phyloP scores from a whole-genome alignment of 2,113 vertebrate species.

The Ahaetulla prasina region DNA sequence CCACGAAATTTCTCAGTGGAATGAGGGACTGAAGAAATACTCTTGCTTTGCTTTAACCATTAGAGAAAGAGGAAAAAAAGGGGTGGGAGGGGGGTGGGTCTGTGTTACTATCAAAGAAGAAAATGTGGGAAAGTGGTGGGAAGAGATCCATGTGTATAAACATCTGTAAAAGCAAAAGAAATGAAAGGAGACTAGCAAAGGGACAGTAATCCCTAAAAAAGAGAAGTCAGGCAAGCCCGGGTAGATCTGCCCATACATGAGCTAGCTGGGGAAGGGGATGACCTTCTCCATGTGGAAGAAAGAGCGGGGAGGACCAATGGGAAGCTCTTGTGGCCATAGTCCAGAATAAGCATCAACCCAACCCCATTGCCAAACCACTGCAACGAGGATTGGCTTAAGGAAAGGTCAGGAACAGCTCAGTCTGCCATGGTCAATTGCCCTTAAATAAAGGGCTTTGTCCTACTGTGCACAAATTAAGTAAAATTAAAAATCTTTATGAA shows the following conservation, averaged over 20 bases:
- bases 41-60: background rate
- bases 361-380: background rate
- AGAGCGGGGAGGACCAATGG: background rate
- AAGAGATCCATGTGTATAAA: background rate
- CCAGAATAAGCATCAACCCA: background rate
- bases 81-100: too few species aligned
- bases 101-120: background rate
- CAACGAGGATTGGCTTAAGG: background rate
- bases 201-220: background rate
- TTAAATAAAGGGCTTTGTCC: background rate
- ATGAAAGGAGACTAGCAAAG: background rate
- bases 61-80: background rate
- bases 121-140: background rate
- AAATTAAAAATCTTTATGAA: background rate
- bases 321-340: background rate
- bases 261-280: background rate
- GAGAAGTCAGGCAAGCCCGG: background rate
- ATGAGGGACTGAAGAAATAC: background rate
- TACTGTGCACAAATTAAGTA: background rate
- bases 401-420: background rate
- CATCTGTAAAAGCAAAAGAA: background rate
- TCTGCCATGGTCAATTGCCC: background rate
- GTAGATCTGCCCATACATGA: background rate
- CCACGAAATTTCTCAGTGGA: background rate
- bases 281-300: background rate